Evolutionary conservation across 2,888 invertebrate species (phyloP), one percentile per base, ranked within the genome.

Genomic region (Pherbina coryleti): DNA sequence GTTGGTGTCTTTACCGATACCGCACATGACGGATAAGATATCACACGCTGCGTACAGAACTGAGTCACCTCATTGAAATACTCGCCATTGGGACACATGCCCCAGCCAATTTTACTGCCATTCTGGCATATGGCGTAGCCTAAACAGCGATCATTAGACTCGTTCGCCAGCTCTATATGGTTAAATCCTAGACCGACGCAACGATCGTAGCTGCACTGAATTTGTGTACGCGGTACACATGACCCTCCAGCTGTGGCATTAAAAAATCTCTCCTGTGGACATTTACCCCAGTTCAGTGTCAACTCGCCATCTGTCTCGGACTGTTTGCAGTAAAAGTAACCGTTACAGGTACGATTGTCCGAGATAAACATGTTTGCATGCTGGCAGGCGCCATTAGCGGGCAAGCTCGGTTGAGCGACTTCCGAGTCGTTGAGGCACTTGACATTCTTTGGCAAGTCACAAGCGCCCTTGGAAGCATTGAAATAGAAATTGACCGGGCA

Each of bases 51-150:
- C n/a, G 84, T 85, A 75, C 88, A 88, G 14, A 81, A 79, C 71
- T 89, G 89, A 31, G 81, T 82, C 70, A 82, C 25, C 69, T 88
- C 88, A 69, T 88, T 81, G 74, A 85, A 88, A 72, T 86, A 88
- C 71, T 85, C 80, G 14, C 79, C 84, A 17, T 22, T 74, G 0
- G 87, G 88, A 67, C 88, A 88, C 14, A 74, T 72, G 8, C 82
- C 83, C 31, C 78, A 67, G 8, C 84, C 86, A 28, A 89, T 88
- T 69, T 71, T 74, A 14, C 78, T 57, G 4, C 87, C 87, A 77
- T 83, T 76, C 74, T 88, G 86, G 74, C 89, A 89, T 5, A 88
- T 75, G 17, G 83, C 77, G 62, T 79, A 88, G 1, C 88, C 87
- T 9, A 66, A 78, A 60, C 88, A 88, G 2, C 81, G 84, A 67